Percentiles rank a stretch among this genome's conserved stretches.
Evolutionary conservation across 2,888 invertebrate genomes (phyloP).

Genomic region (Dasypogon diadema): DNA sequence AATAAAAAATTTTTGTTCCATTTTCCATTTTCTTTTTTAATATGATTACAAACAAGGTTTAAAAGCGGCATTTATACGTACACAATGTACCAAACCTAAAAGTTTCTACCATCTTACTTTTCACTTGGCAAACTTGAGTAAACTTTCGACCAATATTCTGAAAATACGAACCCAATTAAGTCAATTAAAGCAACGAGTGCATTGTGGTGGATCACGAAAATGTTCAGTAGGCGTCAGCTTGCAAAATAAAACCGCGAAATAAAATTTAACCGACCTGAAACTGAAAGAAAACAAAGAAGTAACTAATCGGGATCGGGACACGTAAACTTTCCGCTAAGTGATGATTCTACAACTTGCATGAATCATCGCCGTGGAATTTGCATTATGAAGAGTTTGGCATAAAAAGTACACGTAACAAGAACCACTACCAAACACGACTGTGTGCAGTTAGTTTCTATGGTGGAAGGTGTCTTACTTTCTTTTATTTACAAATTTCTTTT

Average conservation of each 20-base stretch:
- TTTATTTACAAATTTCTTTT: slow-evolving; percentile 24
- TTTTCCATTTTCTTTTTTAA: no score
- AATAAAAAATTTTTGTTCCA: no score
- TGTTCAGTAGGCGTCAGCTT: slow-evolving; percentile 3
- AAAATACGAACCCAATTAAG: slow-evolving; percentile 8
- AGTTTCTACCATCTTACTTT: no score
- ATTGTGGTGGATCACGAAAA: slow-evolving; percentile 9
- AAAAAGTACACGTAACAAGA: slow-evolving; percentile 17
- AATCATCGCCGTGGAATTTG: slow-evolving; percentile 38
- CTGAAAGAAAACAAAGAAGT: slow-evolving; percentile 21
- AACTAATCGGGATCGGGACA: slow-evolving; percentile 30
- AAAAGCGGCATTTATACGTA: no score
- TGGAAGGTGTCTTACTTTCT: slow-evolving; percentile 8
- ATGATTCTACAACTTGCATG: slow-evolving; percentile 14
- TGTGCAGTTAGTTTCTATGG: slow-evolving; percentile 40
- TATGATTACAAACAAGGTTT: no score
- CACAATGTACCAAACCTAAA: no score
- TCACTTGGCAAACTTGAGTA: no score
- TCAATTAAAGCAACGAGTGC: slow-evolving; percentile 40
- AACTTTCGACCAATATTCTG: slow-evolving; percentile 8
- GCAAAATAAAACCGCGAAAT: background rate
- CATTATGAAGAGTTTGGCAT: slow-evolving; percentile 21
- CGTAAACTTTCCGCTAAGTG: slow-evolving; percentile 42
- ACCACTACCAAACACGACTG: background rate
- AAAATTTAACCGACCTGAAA: slow-evolving; percentile 18